Evolutionary conservation across 2,113 vertebrate genomes (phyloP).

Genomic region (Periophthalmus modestus): DNA sequence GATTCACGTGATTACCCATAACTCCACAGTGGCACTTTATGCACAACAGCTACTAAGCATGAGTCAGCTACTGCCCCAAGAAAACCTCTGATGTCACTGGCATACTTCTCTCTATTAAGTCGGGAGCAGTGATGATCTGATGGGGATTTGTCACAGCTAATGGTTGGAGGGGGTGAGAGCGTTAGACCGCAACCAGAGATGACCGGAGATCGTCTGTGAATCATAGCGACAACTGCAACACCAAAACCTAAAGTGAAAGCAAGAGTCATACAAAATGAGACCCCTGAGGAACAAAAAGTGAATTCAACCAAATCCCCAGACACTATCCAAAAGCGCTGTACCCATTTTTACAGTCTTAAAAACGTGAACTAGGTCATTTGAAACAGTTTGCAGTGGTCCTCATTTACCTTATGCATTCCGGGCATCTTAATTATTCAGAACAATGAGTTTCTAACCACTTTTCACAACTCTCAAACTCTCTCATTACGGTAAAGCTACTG

Average conservation of each 20-base stretch:
- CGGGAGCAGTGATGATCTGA: constrained; percentile 25
- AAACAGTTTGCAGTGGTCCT: too few species aligned
- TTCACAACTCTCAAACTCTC: too few species aligned
- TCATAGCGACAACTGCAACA: constrained; percentile 5
- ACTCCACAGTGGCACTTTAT: constrained; percentile 16
- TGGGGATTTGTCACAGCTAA: constrained; percentile 37
- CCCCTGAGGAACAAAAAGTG: too few species aligned
- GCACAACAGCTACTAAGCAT: constrained; percentile 20
- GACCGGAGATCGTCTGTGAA: constrained; percentile 18
- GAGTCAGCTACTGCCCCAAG: constrained; percentile 38
- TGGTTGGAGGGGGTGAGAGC: constrained; percentile 40
- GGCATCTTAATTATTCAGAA: too few species aligned
- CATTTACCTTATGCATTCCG: too few species aligned
- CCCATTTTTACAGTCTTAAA: too few species aligned
- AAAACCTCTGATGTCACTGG: constrained; percentile 42
- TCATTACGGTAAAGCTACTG: too few species aligned
- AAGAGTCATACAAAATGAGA: background rate
- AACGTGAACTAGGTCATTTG: too few species aligned
- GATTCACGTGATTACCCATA: constrained; percentile 19
- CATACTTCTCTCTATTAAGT: constrained; percentile 20
- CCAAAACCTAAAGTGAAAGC: background rate
- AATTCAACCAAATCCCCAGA: background rate
- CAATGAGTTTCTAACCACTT: too few species aligned
- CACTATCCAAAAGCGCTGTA: too few species aligned
- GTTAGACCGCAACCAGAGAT: constrained; percentile 3